Evolutionary conservation across 2,797 vertebrate species (phyloP), one percentile per base, ranked within the genome.

Genomic region (Pangasius macronema): DNA sequence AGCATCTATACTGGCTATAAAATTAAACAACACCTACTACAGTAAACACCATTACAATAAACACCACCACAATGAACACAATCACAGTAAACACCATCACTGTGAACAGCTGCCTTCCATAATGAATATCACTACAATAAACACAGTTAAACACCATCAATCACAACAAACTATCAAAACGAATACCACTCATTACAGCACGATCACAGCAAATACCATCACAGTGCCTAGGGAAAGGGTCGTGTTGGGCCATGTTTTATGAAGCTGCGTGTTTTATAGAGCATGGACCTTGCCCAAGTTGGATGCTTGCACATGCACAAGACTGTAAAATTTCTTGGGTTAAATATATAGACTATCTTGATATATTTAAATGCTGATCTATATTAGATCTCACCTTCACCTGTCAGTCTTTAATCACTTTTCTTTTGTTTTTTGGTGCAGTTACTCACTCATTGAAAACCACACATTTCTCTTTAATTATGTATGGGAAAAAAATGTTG

Each of bases 401-500:
- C 55, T 87, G 68, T 51, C 73, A 51, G 39, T 33, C 18, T 84
- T 63, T 83, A 65, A 82, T 81, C 73, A 76, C 61, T 82, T 72
- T 82, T 87, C 83, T 82, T 88, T 90, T 92, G 88, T 88, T 90
- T 92, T 89, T 87, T 89, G 92, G 91, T 92, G 88, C 92, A 93
- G 94, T 94, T 94, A 93, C 82, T 87, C 92, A 86, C 92, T 93
- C 91, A 91, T 90, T 92, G 92, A 94, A 67, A 93, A 91, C 88
- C 93, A 92, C 94, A 95, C 95, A 95, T 95, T 95, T 95, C 93
- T 94, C 94, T 94, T 95, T 95, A 94, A 95, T 96, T 95, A 96
- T 95, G 94, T 92, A 83, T 90, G 16, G 55, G n/a, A 87, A 84
- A 91, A 93, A 94, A 95, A 94, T 91, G 93, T 95, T 95, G 95